These are phyloP conservation scores for Orcinus orca DNA, from an alignment of 2,113 vertebrate genomes.

Conservation along the genomic window DNA sequence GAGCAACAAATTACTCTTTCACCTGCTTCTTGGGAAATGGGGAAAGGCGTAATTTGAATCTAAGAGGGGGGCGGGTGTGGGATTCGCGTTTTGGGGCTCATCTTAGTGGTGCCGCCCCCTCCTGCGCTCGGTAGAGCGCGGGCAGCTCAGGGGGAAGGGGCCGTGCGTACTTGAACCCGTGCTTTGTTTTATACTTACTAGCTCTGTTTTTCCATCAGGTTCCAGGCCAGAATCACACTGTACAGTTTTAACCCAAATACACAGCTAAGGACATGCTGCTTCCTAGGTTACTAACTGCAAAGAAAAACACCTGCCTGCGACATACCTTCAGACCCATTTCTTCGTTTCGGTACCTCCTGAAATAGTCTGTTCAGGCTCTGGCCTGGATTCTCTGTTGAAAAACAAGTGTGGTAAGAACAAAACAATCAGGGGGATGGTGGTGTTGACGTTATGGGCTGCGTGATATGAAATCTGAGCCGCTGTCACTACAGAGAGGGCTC, in stretches of 20 bases:
- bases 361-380: constrained; percentile 98
- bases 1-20: not conserved
- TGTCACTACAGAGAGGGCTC: constrained; percentile 61
- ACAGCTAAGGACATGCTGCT: constrained; percentile 85
- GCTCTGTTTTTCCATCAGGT: constrained; percentile 90
- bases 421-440: constrained; percentile 88
- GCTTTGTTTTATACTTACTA: constrained; percentile 91
- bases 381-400: constrained; percentile 99
- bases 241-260: constrained; percentile 83
- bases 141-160: constrained; percentile 39
- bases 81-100: not conserved
- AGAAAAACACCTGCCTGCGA: constrained; percentile 95
- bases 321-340: constrained; percentile 96
- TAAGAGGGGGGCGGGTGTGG: not conserved
- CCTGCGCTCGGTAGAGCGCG: not conserved
- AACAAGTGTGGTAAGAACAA: constrained; percentile 95
- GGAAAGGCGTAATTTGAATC: not conserved
- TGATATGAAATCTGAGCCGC: constrained; percentile 80
- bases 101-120: not conserved
- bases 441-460: constrained; percentile 82
- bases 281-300: constrained; percentile 88
- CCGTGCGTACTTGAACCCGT: constrained; percentile 76
- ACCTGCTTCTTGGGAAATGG: constrained; percentile 33
- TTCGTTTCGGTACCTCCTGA: constrained; percentile 99
- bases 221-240: constrained; percentile 93